Conservation (phyloP, 2,113 vertebrate species). For the Myotis davidii region DNA sequence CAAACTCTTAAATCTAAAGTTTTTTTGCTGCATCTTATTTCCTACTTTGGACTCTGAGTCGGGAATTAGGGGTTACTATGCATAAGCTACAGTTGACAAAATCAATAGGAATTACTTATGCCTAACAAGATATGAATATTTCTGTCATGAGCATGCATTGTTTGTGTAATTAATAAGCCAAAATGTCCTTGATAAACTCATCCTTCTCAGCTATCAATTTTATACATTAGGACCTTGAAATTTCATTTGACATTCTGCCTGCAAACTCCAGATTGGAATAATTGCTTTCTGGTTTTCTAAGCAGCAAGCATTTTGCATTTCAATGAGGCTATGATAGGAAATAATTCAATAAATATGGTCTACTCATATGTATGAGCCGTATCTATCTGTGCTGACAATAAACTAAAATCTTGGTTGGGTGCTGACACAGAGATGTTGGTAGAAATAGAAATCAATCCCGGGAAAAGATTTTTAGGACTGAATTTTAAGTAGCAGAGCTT, state of each 20-base stretch:
- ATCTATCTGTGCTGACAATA: slow-evolving; percentile 57
- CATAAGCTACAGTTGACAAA: slow-evolving; percentile 46
- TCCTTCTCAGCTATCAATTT: slow-evolving; percentile 49
- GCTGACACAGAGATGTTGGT: neutral
- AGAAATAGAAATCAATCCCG: slow-evolving; percentile 5
- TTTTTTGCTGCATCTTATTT: neutral
- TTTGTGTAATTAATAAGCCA: slow-evolving; percentile 20
- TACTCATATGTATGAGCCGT: neutral
- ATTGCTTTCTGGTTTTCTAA: slow-evolving; percentile 68
- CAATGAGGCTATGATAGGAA: slow-evolving; percentile 70
- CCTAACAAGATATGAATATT: neutral
- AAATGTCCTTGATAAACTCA: slow-evolving; percentile 17
- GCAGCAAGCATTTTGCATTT: slow-evolving; percentile 71
- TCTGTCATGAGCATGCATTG: neutral
- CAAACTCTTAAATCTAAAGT: neutral
- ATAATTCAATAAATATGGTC: slow-evolving; percentile 76
- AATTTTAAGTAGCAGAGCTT: slow-evolving; percentile 53
- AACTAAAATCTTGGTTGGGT: slow-evolving; percentile 21
- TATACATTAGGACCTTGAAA: slow-evolving; percentile 60
- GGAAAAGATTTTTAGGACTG: slow-evolving; percentile 34
- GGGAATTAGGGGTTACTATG: neutral
- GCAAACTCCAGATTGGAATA: slow-evolving; percentile 62
- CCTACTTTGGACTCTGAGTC: neutral
- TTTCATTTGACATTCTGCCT: slow-evolving; percentile 69
- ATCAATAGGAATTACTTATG: neutral